A percentile compares a stretch with the other conserved stretches of the same genome.
These are phyloP conservation scores for Montipora sp. DNA, from an alignment of 64 coral and sea anemone species.

Conservation along the genomic window DNA sequence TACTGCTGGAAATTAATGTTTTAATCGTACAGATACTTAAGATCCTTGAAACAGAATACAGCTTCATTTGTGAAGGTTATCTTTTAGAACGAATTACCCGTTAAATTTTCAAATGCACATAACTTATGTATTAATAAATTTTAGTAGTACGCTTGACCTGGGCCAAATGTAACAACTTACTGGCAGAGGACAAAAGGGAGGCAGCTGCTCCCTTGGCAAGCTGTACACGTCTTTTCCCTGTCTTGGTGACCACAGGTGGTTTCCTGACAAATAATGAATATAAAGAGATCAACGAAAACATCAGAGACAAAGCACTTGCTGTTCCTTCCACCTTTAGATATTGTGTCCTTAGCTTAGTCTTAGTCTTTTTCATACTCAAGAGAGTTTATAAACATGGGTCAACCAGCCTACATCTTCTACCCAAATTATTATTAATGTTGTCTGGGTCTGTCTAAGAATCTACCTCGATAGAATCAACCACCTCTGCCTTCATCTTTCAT, in stretches of 20 bases:
- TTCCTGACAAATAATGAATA: conserved; percentile 1
- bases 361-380: too few species aligned
- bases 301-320: neutral
- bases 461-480: too few species aligned
- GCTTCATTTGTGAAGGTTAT: neutral
- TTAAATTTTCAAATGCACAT: neutral
- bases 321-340: too few species aligned
- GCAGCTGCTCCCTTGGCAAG: conserved; percentile 84
- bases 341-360: too few species aligned
- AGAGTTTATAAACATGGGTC: too few species aligned
- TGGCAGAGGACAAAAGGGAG: conserved; percentile 81
- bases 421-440: too few species aligned
- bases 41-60: neutral
- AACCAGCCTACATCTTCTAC: too few species aligned
- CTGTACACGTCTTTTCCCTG: conserved; percentile 47
- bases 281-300: neutral
- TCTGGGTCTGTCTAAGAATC: too few species aligned
- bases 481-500: too few species aligned
- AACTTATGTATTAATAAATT: neutral
- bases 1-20: too few species aligned
- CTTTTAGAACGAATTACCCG: neutral
- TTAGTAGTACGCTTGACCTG: too few species aligned
- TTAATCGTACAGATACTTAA: too few species aligned
- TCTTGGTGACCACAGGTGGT: conserved; percentile 35
- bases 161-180: conserved; percentile 39